Base-by-base conservation (phyloP, 2,797 vertebrate genomes). In the Mus caroli region DNA sequence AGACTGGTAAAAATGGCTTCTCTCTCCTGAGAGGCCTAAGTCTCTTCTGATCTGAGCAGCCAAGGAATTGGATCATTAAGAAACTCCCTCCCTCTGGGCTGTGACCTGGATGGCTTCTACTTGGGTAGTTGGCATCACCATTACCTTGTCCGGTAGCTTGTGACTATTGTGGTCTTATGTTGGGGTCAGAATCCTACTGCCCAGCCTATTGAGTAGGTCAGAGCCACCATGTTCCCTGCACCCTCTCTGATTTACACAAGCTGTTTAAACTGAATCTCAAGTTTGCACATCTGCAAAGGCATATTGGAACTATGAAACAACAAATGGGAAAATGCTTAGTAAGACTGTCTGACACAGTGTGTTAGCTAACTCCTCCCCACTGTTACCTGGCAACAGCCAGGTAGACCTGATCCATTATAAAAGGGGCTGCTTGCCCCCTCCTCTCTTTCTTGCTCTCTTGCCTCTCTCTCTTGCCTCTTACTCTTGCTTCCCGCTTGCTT, bases 251-350 rank as follows among this genome's bases (percentile, higher is more conserved):
- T 24, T 84, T 40, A 40, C 13, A 5, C 22, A 75, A 78, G 50
- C 34, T 80, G 69, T 37, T 50, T 62, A n/a, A 85, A 89, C 22
- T 2, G 22, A 95, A 26, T 52, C 56, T 95, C 82, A 46, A 37
- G n/a, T 56, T 31, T 89, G 82, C 13, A 54, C 31, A 77, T 26
- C 46, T 88, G n/a, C 50, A 96, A 94, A 90, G 50, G 17, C 46
- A 37, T 67, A 19, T 20, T 91, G 86, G 52, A 84, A 82, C 22
- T 90, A 50, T 50, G 58, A 71, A 73, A 75, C 34, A 60, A 14
- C 19, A n/a, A 31, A 46, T 19, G 76, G 19, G 64, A 83, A 62
- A 90, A 56, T 40, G 31, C 31, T 77, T 7, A 78, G 40, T 43
- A 85, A 56, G 14, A 13, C 31, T n/a, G 52, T 71, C 8, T 60